These are phyloP conservation scores for Hyla sarda DNA, from an alignment of 2,113 vertebrate species.

Conservation along the genomic window DNA sequence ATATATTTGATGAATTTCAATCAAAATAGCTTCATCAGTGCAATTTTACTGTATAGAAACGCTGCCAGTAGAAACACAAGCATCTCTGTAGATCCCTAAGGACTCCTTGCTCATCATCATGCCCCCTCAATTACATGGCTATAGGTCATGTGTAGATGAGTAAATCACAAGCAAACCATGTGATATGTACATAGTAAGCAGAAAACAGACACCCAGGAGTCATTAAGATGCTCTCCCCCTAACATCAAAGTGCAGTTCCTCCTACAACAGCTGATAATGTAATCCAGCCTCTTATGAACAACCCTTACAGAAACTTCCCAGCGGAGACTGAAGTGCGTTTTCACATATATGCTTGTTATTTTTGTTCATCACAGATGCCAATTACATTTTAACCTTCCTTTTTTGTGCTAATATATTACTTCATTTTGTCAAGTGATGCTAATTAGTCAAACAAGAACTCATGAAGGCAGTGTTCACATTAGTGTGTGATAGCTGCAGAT, in stretches of 20 bases:
- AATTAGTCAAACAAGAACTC: background rate
- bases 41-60: background rate
- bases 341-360: constrained; percentile 38
- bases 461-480: background rate
- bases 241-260: constrained; percentile 37
- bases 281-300: constrained; percentile 2
- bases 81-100: background rate
- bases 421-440: background rate
- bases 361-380: background rate
- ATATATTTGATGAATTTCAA: background rate
- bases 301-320: constrained; percentile 33
- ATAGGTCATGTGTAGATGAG: constrained; percentile 25
- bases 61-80: background rate
- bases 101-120: constrained; percentile 13
- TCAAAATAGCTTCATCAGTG: background rate
- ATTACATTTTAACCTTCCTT: constrained; percentile 39
- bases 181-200: constrained; percentile 49
- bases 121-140: constrained; percentile 12
- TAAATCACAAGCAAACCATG: constrained; percentile 17
- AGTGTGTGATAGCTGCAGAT: background rate
- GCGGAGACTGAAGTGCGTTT: constrained; percentile 19
- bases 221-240: constrained; percentile 36
- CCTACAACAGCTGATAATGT: constrained; percentile 30
- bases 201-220: constrained; percentile 46
- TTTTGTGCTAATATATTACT: background rate